Percentiles rank a stretch among this genome's conserved stretches.
phyloP scores from a whole-genome alignment of 2,888 invertebrate genomes.

The Catotricha subobsoleta region DNA sequence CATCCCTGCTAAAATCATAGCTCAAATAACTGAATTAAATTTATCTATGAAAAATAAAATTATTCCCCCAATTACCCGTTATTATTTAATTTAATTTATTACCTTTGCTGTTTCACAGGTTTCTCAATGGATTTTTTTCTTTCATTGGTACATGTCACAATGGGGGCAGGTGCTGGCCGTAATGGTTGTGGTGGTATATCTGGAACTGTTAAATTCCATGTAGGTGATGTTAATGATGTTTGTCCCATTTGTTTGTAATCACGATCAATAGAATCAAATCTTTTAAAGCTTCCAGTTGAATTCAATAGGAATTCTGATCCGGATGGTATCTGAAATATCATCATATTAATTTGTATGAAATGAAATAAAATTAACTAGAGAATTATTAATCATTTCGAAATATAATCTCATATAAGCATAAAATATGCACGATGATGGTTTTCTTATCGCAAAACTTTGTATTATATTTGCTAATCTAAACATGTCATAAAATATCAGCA shows the following conservation, averaged over 20 bases:
- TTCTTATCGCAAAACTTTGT: no score
- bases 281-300: conserved; percentile 42
- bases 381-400: no score
- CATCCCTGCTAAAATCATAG: no score
- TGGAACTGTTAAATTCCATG: conserved; percentile 25
- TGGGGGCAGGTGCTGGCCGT: conserved; percentile 39
- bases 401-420: no score
- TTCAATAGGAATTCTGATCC: conserved; percentile 44
- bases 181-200: conserved; percentile 47
- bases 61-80: no score
- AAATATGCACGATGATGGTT: no score
- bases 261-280: conserved; percentile 43
- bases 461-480: no score
- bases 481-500: no score
- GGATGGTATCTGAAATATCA: conserved; percentile 33
- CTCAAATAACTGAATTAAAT: no score
- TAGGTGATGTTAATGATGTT: conserved; percentile 23
- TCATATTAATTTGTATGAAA: neutral
- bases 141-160: conserved; percentile 12
- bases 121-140: conserved; percentile 8
- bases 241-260: conserved; percentile 34
- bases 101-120: no score
- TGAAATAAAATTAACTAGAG: neutral
- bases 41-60: no score
- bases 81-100: no score